Conservation (phyloP, 2,888 invertebrate species). For the Ferdinandea cuprea region DNA sequence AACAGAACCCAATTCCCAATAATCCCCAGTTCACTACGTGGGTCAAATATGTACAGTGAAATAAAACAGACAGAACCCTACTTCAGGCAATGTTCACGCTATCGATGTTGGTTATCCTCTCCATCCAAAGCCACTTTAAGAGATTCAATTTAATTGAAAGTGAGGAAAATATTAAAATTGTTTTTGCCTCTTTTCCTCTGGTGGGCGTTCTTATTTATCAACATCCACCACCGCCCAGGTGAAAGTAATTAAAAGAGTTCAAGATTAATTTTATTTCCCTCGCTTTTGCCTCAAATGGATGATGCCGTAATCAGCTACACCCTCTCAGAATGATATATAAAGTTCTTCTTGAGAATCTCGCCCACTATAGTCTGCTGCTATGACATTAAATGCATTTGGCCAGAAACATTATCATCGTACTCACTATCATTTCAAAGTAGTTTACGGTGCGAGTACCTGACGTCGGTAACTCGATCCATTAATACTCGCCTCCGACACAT, state of each 20-base stretch:
- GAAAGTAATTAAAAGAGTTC: slow-evolving; percentile 66
- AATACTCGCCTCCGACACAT: not conserved
- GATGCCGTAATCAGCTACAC: slow-evolving; percentile 1
- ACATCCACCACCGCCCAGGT: slow-evolving; percentile 15
- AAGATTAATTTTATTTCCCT: slow-evolving; percentile 10
- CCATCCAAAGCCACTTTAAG: slow-evolving; percentile 8
- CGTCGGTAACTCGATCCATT: not conserved
- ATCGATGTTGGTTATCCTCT: not conserved
- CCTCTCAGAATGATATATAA: not conserved
- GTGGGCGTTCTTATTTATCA: slow-evolving; percentile 37
- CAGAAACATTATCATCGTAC: not conserved
- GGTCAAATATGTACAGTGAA: too few species aligned
- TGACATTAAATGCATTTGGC: not conserved
- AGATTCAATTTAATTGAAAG: slow-evolving; percentile 60
- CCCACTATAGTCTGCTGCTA: not conserved
- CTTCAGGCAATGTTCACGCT: slow-evolving; percentile 11
- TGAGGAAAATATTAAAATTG: slow-evolving; percentile 42
- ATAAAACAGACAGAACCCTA: not conserved
- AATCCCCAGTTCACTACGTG: not conserved
- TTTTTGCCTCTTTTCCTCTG: slow-evolving; percentile 21
- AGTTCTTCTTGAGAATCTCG: slow-evolving; percentile 8
- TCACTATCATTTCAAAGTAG: not conserved
- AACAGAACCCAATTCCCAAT: slow-evolving; percentile 21
- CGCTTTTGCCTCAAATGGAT: slow-evolving; percentile 7
- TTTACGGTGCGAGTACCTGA: not conserved